Percentiles rank a stretch among this genome's conserved stretches.
Evolutionary conservation across 2,797 vertebrate species (phyloP).

Genomic region (Ctenosaura bakeri): DNA sequence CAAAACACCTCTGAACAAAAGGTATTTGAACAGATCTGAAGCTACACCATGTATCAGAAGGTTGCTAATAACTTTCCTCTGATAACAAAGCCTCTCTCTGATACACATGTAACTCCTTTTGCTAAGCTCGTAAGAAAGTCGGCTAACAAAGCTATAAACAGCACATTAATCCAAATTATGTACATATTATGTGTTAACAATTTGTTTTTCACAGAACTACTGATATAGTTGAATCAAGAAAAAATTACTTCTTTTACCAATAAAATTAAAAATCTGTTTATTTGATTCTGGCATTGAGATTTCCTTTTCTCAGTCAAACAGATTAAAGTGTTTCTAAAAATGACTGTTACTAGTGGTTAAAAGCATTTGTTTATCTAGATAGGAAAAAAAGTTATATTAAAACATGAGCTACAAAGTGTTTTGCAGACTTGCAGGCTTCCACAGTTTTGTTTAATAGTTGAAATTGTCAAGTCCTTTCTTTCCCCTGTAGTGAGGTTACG

Average conservation of each 20-base stretch:
- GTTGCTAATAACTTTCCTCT: neutral
- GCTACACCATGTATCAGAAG: conserved; percentile 8
- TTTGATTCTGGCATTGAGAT: conserved; percentile 12
- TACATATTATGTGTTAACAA: conserved; percentile 37
- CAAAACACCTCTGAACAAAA: conserved; percentile 58
- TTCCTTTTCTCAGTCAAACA: conserved; percentile 53
- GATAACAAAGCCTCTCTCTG: conserved; percentile 33
- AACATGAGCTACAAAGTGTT: conserved; percentile 36
- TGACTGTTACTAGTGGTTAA: conserved; percentile 46
- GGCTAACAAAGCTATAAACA: conserved; percentile 48
- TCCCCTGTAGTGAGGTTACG: conserved; percentile 72
- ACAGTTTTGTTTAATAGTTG: conserved; percentile 35
- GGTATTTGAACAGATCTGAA: conserved; percentile 47
- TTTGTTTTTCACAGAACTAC: conserved; percentile 36
- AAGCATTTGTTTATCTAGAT: conserved; percentile 36
- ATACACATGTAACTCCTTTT: neutral
- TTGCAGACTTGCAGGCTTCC: conserved; percentile 29
- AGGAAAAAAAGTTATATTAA: conserved; percentile 39
- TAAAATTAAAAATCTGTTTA: conserved; percentile 39
- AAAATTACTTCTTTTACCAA: conserved; percentile 29
- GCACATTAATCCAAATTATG: conserved; percentile 29
- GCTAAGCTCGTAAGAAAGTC: conserved; percentile 44
- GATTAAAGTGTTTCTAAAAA: conserved; percentile 49
- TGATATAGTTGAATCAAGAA: conserved; percentile 28
- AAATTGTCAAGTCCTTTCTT: conserved; percentile 13